Percentiles rank a stretch among this genome's conserved stretches.
phyloP scores from a whole-genome alignment of 2,888 invertebrate genomes.

The Ormyrus thymus region DNA sequence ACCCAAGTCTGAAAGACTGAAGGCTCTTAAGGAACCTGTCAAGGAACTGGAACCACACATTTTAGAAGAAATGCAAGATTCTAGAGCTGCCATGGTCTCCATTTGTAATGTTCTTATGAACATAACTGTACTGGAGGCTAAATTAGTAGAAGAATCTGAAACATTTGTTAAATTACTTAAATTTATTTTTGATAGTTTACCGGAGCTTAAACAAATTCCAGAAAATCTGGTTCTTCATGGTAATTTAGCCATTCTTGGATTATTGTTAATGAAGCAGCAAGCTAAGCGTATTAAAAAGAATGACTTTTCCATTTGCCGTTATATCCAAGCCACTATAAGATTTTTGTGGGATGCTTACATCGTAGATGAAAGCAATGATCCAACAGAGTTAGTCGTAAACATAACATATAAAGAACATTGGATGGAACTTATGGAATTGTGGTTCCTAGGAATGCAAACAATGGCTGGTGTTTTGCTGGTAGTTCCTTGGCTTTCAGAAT shows the following conservation, averaged over 20 bases:
- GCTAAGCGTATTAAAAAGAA: conserved; percentile 89
- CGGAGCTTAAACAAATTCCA: conserved; percentile 87
- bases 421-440: conserved; percentile 92
- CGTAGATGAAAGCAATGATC: conserved; percentile 91
- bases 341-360: conserved; percentile 95
- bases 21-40: conserved; percentile 85
- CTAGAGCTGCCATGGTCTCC: conserved; percentile 89
- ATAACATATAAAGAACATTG: conserved; percentile 91
- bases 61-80: conserved; percentile 89
- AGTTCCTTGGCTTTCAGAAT: conserved; percentile 92
- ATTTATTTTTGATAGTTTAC: conserved; percentile 89
- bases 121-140: conserved; percentile 90
- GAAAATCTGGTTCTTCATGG: conserved; percentile 91
- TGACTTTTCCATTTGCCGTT: conserved; percentile 91
- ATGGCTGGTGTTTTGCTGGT: conserved; percentile 88
- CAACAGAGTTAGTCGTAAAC: conserved; percentile 87
- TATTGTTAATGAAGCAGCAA: conserved; percentile 89
- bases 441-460: conserved; percentile 96
- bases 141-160: conserved; percentile 86
- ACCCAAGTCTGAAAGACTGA: conserved; percentile 86
- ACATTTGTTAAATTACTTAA: conserved; percentile 88
- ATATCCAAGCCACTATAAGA: conserved; percentile 91
- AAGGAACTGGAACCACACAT: conserved; percentile 85
- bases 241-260: conserved; percentile 88
- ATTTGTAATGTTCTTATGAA: conserved; percentile 96